Base-by-base conservation (phyloP, 2,888 invertebrate genomes). In the Frankliniella intonsa region DNA sequence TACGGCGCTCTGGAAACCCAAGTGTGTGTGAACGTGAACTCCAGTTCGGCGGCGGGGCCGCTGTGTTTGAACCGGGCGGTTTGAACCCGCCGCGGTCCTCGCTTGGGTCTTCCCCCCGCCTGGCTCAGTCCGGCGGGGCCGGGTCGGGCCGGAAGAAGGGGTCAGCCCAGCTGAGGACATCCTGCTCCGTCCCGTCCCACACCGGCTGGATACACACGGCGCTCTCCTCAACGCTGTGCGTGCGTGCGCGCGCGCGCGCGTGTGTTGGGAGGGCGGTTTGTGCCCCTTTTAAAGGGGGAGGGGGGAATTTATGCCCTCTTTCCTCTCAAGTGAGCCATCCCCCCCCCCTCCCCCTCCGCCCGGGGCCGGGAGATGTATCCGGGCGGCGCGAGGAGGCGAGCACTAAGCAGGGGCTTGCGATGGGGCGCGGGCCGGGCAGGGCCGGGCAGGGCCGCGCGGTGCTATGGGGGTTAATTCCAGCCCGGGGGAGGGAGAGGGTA, bases 281-380 rank as follows among this genome's bases (percentile, higher is more conserved):
- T 25, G 22, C 25, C 25, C 69, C 69, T 76, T 76, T 76, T 76
- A 76, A 1, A 76, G 25, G 25, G 69, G 25, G 25, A 25, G 69
- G 25, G 69, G 69, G 22, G 69, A 76, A 76, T 76, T 76, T 25
- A 76, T 76, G 69, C 69, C 25, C 69, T 25, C 22, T 25, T 76
- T 76, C 69, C 69, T 76, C 69, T 25, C 25, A 11, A 76, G 25
- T 76, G 69, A 76, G 25, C 69, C 11, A 25, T 25, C 69, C 10
- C 25, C 12, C 55, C 55, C 38, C 55, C 55, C 55, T 55, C 55
- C 55, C 55, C 55, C 3, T 12, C 8, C 14, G 14, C 55, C 55
- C 38, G 5, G 38, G 38, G 5, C 55, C 55, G 14, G 14, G 69
- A 22, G 69, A 76, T 76, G 69, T 76, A 76, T 76, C 69, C 69